Evolutionary conservation across 2,113 vertebrate species (phyloP).

Genomic region (Otis tarda): DNA sequence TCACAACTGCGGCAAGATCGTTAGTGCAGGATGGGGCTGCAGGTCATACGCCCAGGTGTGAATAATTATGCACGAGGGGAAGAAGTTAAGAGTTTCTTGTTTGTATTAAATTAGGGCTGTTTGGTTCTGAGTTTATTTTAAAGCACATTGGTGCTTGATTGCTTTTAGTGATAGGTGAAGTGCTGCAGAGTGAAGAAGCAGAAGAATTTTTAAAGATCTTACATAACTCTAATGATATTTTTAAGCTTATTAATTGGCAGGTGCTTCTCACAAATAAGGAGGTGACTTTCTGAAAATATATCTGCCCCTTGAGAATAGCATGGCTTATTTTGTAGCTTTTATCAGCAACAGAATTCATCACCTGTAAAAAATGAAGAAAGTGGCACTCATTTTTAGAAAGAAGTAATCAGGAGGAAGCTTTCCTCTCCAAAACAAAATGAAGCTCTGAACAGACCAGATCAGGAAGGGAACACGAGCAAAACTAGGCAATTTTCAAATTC

Average conservation of each 20-base stretch:
- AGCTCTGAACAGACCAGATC: not conserved
- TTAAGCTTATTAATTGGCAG: constrained; percentile 58
- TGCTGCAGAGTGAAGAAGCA: constrained; percentile 26
- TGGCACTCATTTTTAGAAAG: not conserved
- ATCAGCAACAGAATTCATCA: not conserved
- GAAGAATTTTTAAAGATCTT: constrained; percentile 50
- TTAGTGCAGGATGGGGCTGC: not conserved
- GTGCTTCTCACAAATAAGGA: constrained; percentile 54
- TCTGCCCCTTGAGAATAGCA: not conserved
- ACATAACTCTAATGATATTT: constrained; percentile 49
- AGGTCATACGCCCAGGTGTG: not conserved
- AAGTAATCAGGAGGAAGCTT: not conserved
- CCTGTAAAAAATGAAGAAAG: not conserved
- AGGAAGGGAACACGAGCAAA: not conserved
- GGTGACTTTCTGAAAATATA: constrained; percentile 57
- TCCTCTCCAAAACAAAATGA: not conserved
- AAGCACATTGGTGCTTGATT: constrained; percentile 23
- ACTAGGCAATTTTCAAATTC: not conserved
- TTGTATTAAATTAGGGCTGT: not conserved
- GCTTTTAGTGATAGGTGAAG: constrained; percentile 53
- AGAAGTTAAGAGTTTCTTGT: not conserved
- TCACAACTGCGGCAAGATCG: too few relatives aligned
- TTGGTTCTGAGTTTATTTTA: constrained; percentile 51
- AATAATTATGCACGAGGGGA: not conserved
- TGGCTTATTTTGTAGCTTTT: not conserved